A percentile compares a stretch with the other conserved stretches of the same genome.
Conservation (phyloP, 1,140 invertebrate species). For the Drosophila seguyi region DNA sequence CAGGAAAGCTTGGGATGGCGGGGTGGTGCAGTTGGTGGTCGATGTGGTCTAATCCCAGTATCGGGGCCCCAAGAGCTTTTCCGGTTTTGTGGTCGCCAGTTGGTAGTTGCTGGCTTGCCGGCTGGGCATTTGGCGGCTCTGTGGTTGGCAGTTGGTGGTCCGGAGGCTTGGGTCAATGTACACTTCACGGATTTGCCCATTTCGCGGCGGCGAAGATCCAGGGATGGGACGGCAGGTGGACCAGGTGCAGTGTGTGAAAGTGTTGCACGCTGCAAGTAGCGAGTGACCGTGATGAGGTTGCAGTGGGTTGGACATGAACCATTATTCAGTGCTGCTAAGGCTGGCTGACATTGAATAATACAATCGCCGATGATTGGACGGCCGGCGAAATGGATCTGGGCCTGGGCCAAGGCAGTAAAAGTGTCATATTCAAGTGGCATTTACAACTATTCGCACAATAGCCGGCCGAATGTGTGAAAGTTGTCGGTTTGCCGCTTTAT, state of each 20-base stretch:
- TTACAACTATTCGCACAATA: slow-evolving; percentile 55
- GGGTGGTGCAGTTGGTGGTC: slow-evolving; percentile 20
- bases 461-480: slow-evolving; percentile 73
- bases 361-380: slow-evolving; percentile 21
- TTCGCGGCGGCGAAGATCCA: slow-evolving; percentile 51
- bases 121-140: slow-evolving; percentile 16
- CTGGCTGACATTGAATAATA: slow-evolving; percentile 78
- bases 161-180: slow-evolving; percentile 69
- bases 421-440: slow-evolving; percentile 53
- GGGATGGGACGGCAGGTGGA: slow-evolving; percentile 4
- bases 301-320: slow-evolving; percentile 22
- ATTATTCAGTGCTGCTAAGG: slow-evolving; percentile 48
- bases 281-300: slow-evolving; percentile 12
- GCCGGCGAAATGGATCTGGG: slow-evolving; percentile 30
- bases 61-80: slow-evolving; percentile 47
- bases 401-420: slow-evolving; percentile 57
- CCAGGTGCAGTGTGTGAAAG: slow-evolving; percentile 67
- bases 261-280: slow-evolving; percentile 58
- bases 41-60: slow-evolving; percentile 30
- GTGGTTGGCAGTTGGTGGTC: slow-evolving; percentile 26
- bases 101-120: slow-evolving; percentile 1
- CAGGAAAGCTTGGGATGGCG: slow-evolving; percentile 20
- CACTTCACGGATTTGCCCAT: slow-evolving; percentile 81
- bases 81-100: slow-evolving; percentile 47
- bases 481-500: slow-evolving; percentile 76